Base-by-base conservation (phyloP, 2,888 invertebrate species). In the Gasteruption jaculator region DNA sequence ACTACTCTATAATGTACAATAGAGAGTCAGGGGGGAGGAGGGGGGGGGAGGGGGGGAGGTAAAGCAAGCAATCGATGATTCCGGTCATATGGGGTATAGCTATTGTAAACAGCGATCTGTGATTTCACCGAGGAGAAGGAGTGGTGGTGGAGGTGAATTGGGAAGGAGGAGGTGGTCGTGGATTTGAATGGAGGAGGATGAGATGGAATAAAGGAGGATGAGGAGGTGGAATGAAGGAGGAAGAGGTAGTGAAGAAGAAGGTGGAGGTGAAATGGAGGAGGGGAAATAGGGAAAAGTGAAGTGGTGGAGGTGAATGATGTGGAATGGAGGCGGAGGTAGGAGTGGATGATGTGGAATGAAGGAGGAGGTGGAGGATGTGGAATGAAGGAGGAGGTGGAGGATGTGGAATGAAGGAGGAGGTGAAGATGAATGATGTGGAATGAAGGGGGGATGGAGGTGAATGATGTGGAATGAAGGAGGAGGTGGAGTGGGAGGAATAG, bases 341-440 rank as follows among this genome's bases (percentile, higher is more conserved):
- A 26, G 25, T 3, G 21, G 35, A 19, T 38, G 18, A 16, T 19
- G 20, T 15, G 15, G 24, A 27, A 33, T 20, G 15, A 22, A 35
- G 35, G 46, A 31, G 31, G 22, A 43, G 21, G 25, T 16, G 35
- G 25, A 32, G 35, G 33, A 36, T 24, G 21, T 30, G 18, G 34
- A 27, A 53, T 46, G 49, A 49, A 48, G 44, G 45, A 30, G 47
- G 45, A 43, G 48, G 43, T 45, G 33, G 30, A 29, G 35, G 26
- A 16, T n/a, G 19, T 21, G 14, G 16, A 21, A 38, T 12, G 20
- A 21, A 16, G 31, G 36, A 25, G 29, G 30, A 34, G 26, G 15
- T 35, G 21, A 26, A 24, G 27, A 25, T 3, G 21, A 39, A 19
- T 38, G 18, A 16, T 19, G 20, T 15, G 15, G 24, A 27, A 33